phyloP scores from a whole-genome alignment of 2,113 vertebrate species.

The Salvelinus alpinus region DNA sequence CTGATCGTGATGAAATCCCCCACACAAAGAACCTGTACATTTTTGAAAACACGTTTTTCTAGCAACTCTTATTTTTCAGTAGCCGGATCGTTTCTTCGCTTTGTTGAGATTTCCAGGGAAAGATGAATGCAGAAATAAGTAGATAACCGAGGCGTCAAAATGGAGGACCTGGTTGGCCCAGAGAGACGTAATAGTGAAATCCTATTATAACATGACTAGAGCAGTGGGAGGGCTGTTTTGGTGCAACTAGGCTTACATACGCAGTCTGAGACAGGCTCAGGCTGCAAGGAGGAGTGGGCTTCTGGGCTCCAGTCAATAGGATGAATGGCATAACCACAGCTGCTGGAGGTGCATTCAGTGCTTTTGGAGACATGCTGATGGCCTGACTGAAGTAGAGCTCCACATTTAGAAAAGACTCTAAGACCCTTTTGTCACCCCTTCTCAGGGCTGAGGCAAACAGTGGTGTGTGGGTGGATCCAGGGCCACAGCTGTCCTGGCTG shows the following conservation, averaged over 20 bases:
- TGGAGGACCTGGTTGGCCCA: constrained; percentile 5
- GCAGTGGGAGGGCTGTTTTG: constrained; percentile 8
- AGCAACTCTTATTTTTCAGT: background rate
- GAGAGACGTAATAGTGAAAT: background rate
- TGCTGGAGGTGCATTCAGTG: constrained; percentile 37
- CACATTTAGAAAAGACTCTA: constrained; percentile 48
- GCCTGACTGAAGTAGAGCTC: constrained; percentile 46
- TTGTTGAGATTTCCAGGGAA: background rate
- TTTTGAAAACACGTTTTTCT: background rate
- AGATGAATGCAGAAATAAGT: background rate
- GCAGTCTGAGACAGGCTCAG: background rate
- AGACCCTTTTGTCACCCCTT: constrained; percentile 49
- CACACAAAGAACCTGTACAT: background rate
- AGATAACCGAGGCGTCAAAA: background rate
- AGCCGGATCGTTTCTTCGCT: too few relatives aligned
- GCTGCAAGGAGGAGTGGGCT: constrained; percentile 22
- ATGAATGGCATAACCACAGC: constrained; percentile 47
- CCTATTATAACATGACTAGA: constrained; percentile 18
- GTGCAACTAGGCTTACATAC: constrained; percentile 10
- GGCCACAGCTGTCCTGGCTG: constrained; percentile 45
- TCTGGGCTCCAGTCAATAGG: constrained; percentile 25
- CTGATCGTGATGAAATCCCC: constrained; percentile 22
- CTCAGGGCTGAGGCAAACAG: constrained; percentile 31
- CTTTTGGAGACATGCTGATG: constrained; percentile 35
- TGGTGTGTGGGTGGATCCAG: constrained; percentile 30